Conservation (phyloP, 2,113 vertebrate genomes). For the Ellobius talpinus region DNA sequence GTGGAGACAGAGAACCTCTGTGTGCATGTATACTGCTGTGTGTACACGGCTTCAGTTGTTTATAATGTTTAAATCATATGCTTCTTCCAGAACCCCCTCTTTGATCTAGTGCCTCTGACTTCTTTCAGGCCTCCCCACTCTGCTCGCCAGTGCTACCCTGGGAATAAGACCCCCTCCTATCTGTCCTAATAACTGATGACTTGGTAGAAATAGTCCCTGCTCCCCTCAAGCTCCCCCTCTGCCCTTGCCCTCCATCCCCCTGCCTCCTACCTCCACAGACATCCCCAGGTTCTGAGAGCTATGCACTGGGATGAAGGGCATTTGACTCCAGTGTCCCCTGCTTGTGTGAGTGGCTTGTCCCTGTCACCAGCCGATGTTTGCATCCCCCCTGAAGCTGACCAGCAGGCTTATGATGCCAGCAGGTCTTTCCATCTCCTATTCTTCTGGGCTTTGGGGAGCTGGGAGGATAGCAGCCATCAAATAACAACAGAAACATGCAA, state of each 20-base stretch:
- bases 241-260: not conserved
- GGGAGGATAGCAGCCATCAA: not conserved
- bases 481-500: not conserved
- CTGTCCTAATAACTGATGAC: not conserved
- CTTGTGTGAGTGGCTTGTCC: not conserved
- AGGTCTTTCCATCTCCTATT: not conserved
- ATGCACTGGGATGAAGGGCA: not conserved
- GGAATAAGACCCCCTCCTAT: too few species aligned
- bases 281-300: not conserved
- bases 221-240: not conserved
- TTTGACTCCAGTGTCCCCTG: not conserved
- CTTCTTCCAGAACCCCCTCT: not conserved
- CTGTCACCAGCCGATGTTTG: not conserved
- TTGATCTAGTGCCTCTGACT: not conserved
- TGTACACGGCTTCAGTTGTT: too few species aligned
- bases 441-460: not conserved
- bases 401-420: not conserved
- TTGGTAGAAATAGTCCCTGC: not conserved
- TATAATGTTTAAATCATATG: not conserved
- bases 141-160: not conserved
- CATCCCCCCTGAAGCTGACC: not conserved
- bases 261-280: not conserved
- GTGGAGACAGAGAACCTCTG: not conserved
- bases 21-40: rapidly evolving
- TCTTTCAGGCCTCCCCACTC: not conserved